These are phyloP conservation scores for Manis pentadactyla DNA, from an alignment of 2,797 vertebrate species.

Conservation along the genomic window DNA sequence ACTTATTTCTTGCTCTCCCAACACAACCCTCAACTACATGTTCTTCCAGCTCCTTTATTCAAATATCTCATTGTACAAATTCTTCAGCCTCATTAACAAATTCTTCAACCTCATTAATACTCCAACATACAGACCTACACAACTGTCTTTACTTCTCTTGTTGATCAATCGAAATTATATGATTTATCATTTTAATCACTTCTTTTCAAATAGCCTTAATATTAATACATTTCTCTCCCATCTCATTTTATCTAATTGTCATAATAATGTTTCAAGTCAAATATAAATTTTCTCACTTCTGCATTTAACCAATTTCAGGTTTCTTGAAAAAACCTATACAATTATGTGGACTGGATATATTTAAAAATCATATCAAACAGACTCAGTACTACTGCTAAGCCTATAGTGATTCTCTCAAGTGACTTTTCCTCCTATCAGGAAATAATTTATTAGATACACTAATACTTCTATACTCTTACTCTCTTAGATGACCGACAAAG, in stretches of 20 bases:
- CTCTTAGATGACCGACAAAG: not conserved
- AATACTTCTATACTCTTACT: not conserved
- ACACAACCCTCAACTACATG: not conserved
- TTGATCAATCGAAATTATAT: not conserved
- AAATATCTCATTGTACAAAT: not conserved
- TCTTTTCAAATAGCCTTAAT: not conserved
- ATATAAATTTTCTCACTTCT: not conserved
- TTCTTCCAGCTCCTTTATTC: not conserved
- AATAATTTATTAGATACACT: not conserved
- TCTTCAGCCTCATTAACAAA: not conserved
- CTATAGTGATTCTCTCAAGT: not conserved
- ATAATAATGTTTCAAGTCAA: not conserved
- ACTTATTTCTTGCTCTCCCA: not conserved
- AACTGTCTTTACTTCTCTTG: not conserved
- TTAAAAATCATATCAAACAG: not conserved
- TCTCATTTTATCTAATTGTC: not conserved
- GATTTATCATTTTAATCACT: not conserved
- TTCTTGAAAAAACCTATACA: not conserved
- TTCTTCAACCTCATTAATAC: not conserved
- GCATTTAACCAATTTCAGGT: not conserved
- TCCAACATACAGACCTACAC: not conserved
- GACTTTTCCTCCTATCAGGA: not conserved
- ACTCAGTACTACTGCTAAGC: not conserved
- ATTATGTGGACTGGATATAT: not conserved
- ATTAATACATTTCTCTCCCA: not conserved